A percentile compares a stretch with the other conserved stretches of the same genome.
These are phyloP conservation scores for Dolichopus griseipennis DNA, from an alignment of 2,888 invertebrate species.

Conservation along the genomic window DNA sequence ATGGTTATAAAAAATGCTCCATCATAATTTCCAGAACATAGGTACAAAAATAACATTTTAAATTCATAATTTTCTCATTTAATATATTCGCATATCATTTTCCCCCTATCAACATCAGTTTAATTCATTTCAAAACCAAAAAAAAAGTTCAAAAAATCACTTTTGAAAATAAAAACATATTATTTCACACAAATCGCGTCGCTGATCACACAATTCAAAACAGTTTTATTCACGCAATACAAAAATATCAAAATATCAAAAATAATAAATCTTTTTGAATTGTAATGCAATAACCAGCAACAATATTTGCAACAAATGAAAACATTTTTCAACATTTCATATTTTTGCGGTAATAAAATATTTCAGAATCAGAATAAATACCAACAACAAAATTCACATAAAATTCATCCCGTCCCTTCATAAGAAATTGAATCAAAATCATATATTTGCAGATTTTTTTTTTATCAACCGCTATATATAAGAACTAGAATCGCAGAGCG, in stretches of 20 bases:
- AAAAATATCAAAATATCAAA: not conserved
- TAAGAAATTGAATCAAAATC: not conserved
- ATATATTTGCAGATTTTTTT: too few species aligned
- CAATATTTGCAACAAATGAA: not conserved
- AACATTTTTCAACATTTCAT: slow-evolving; percentile 1
- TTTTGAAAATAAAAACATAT: not conserved
- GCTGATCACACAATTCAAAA: slow-evolving; percentile 2
- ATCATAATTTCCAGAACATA: too few species aligned
- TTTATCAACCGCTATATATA: too few species aligned
- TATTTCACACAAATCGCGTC: slow-evolving; percentile 4
- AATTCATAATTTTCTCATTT: slow-evolving; percentile 1
- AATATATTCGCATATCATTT: not conserved
- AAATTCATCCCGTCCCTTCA: not conserved
- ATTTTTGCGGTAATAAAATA: slow-evolving; percentile 6
- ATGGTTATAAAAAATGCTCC: too few species aligned
- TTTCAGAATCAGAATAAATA: not conserved
- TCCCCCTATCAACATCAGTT: not conserved
- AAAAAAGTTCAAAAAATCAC: not conserved
- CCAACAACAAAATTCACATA: not conserved
- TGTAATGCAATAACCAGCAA: too few species aligned
- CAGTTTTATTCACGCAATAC: not conserved
- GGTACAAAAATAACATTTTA: not conserved
- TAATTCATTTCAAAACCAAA: not conserved
- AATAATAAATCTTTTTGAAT: not conserved
- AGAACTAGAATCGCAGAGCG: too few species aligned